Percentiles rank a stretch among this genome's conserved stretches.
phyloP scores from a whole-genome alignment of 2,888 invertebrate genomes.

The Mythimna albipuncta region DNA sequence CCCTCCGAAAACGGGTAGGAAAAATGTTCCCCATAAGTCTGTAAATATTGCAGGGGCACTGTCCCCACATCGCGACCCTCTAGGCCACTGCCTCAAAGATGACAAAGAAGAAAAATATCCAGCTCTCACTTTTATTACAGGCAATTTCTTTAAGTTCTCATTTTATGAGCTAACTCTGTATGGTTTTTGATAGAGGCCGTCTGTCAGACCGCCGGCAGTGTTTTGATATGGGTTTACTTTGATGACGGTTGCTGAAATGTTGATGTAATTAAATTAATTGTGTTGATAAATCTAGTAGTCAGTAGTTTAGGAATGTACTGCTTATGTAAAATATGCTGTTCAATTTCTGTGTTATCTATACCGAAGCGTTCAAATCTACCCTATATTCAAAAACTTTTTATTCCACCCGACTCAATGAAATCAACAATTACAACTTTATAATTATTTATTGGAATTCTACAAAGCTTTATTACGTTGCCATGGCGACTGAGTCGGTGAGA shows the following conservation, averaged over 20 bases:
- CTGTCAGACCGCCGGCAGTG: slow-evolving; percentile 43
- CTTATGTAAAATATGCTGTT: slow-evolving; percentile 6
- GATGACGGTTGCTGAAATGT: slow-evolving; percentile 53
- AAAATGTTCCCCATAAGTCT: not conserved
- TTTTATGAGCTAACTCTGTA: slow-evolving; percentile 56
- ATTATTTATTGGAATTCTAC: not conserved
- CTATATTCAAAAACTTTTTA: not conserved
- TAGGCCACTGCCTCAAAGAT: slow-evolving; percentile 51
- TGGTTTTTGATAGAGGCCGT: slow-evolving; percentile 56
- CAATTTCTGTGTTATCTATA: slow-evolving; percentile 12
- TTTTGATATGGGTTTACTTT: slow-evolving; percentile 58
- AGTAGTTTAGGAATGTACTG: slow-evolving; percentile 27
- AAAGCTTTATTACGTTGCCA: not conserved
- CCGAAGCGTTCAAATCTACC: slow-evolving; percentile 1
- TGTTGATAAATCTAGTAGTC: slow-evolving; percentile 33
- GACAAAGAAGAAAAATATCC: slow-evolving; percentile 65
- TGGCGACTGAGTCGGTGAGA: not conserved
- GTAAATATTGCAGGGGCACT: slow-evolving; percentile 17
- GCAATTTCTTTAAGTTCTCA: slow-evolving; percentile 65
- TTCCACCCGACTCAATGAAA: not conserved
- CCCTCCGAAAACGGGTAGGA: slow-evolving; percentile 4
- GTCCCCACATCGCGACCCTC: slow-evolving; percentile 21
- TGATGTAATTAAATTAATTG: slow-evolving; percentile 60
- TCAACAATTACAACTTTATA: no score
- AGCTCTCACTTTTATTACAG: slow-evolving; percentile 67